Evolutionary conservation across 2,888 invertebrate species (phyloP).

Genomic region (Meganola albula): DNA sequence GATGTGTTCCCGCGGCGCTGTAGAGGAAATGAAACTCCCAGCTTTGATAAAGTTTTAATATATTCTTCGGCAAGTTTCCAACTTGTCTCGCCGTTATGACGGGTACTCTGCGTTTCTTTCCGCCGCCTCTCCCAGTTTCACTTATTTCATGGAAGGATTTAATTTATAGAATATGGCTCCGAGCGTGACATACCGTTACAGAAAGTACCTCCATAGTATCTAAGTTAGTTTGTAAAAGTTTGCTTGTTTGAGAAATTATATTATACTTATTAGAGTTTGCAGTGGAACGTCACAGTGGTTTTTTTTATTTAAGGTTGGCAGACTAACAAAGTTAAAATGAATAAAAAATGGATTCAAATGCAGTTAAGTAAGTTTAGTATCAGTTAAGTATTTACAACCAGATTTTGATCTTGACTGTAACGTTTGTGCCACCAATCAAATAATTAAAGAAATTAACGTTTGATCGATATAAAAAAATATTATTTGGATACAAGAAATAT

Average conservation of each 20-base stretch:
- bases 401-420: too few relatives aligned
- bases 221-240: conserved; percentile 30
- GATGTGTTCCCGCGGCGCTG: conserved; percentile 38
- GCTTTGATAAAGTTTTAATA: conserved; percentile 77
- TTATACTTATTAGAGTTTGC: too few relatives aligned
- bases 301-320: too few relatives aligned
- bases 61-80: conserved; percentile 70
- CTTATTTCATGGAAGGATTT: conserved; percentile 37
- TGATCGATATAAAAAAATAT: too few relatives aligned
- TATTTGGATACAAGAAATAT: too few relatives aligned
- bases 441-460: too few relatives aligned
- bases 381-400: too few relatives aligned
- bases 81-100: conserved; percentile 64
- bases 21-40: conserved; percentile 64
- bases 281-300: conserved; percentile 9
- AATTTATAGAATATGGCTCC: conserved; percentile 35
- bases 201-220: conserved; percentile 25
- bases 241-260: conserved; percentile 16
- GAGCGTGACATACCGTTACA: conserved; percentile 24
- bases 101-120: conserved; percentile 45
- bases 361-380: too few relatives aligned
- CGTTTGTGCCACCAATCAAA: too few relatives aligned
- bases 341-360: too few relatives aligned
- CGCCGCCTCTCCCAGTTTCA: conserved; percentile 35
- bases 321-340: too few relatives aligned